Evolutionary conservation across 2,888 invertebrate genomes (phyloP), one percentile per base, ranked within the genome.

Genomic region (Drosophila vallismaia): DNA sequence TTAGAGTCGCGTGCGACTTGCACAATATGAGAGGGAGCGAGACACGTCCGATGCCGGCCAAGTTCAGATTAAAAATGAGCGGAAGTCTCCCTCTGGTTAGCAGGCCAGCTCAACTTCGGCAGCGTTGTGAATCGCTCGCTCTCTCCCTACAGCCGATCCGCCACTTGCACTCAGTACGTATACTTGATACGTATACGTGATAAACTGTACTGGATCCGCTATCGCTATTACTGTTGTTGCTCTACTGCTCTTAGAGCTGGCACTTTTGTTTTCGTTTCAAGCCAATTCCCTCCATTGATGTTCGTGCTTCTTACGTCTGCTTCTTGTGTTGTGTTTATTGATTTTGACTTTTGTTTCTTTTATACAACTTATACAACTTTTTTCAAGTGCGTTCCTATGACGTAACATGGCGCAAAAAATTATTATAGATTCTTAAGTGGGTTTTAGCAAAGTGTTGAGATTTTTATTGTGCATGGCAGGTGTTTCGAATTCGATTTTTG

Each of bases 1-100:
- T 31, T 14, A 44, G 24, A 40, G 53, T 70, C 42, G 57, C 66
- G 64, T 69, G 71, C 54, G 85, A 66, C 76, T 81, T 86, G 79
- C 76, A 73, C 83, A 78, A 78, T 68, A 53, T 42, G 40, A 46
- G 46, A 26, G 28, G n/a, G 50, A 46, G 28, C 12, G 14, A 38
- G 29, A 46, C 55, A 71, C 84, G 59, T 56, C 74, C 52, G 67
- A 42, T 53, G 50, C 52, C 85, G 74, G 48, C 58, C 44, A 71
- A 62, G 70, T 69, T 56, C 42, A 64, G 67, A 63, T 64, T 57
- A 31, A 51, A 69, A 80, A 76, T 82, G 74, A 80, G 53, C 69
- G 38, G 28, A 50, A 42, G 68, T 38, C 36, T 44, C 38, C 40
- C 45, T 29, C 33, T 3, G 33, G 33, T 10, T 14, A 28, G 49